Base-by-base conservation (phyloP, 1,140 invertebrate genomes). In the Trichonephila inaurata region DNA sequence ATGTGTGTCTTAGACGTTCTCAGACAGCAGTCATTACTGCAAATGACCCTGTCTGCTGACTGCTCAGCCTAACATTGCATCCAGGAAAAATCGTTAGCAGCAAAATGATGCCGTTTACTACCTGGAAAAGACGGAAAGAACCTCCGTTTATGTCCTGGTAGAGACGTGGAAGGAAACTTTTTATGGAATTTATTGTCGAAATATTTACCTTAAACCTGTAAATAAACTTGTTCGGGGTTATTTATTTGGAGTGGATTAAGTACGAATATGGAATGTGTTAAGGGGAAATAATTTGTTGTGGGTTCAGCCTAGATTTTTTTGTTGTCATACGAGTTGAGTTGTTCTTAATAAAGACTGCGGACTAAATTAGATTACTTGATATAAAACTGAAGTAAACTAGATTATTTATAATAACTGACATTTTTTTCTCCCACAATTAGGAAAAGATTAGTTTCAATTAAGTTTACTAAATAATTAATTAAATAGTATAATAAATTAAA, bases 171-270 rank as follows among this genome's bases (percentile, higher is more conserved):
- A 24, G 72, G 72, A 33, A 33, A 33, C 2, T 81, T 81, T 33
- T 81, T 33, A 24, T 8, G 28, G 72, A 81, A 33, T 81, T 81
- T 81, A 81, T 33, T 81, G 72, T 81, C 18, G 19, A 44, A 28
- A 33, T 81, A 81, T 28, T 18, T 81, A 81, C 72, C 28, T 81
- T 81, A 81, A 81, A 81, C 72, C 40, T 33, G 72, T 81, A 81
- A 81, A 21, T 81, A 24, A 19, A 81, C 72, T 81, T 81, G 72
- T 81, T 81, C 40, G 18, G 33, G 14, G 28, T 81, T 81, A 81
- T 81, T 81, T 81, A 81, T 81, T 51, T 33, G 33, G 18, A 81
- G 40, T 33, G 28, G 72, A 44, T 81, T 81, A 51, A 1, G 72
- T 33, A 81, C 28, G 7, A 81, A 81, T 81, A 81, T 18, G 51